phyloP scores from a whole-genome alignment of 2,888 invertebrate species.

The Thereva nobilitata region DNA sequence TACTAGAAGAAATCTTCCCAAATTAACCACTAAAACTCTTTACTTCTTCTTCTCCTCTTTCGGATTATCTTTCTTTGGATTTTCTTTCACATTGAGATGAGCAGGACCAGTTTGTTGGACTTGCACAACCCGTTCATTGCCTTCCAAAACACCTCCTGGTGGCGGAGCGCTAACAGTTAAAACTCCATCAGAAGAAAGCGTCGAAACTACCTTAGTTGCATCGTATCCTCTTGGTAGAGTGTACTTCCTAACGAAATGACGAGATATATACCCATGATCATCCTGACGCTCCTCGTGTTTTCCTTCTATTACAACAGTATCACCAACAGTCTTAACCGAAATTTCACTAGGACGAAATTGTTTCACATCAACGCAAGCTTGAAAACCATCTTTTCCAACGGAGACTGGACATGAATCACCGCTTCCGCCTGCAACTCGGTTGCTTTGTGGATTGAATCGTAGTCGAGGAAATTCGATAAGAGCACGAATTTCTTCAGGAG shows the following conservation, averaged over 20 bases:
- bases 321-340: constrained; percentile 69
- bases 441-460: neutral
- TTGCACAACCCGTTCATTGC: constrained; percentile 63
- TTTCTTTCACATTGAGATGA: constrained; percentile 59
- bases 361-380: constrained; percentile 70
- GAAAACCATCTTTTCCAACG: constrained; percentile 68
- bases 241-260: constrained; percentile 77
- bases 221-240: constrained; percentile 76
- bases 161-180: constrained; percentile 70
- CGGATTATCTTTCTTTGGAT: constrained; percentile 45
- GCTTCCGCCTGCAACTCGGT: neutral
- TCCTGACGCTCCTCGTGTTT: constrained; percentile 74
- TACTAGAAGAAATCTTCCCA: too few species aligned
- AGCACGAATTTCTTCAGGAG: constrained; percentile 5
- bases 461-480: constrained; percentile 1
- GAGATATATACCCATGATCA: constrained; percentile 72
- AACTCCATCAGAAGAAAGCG: constrained; percentile 76
- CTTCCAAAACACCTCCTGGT: constrained; percentile 49
- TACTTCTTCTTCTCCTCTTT: too few species aligned
- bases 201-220: constrained; percentile 71
- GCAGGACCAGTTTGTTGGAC: constrained; percentile 67
- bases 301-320: constrained; percentile 68
- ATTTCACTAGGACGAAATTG: constrained; percentile 73
- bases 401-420: constrained; percentile 45
- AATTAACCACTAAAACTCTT: too few species aligned